A percentile compares a stretch with the other conserved stretches of the same genome.
phyloP scores from a whole-genome alignment of 2,888 invertebrate species.

The Drosophila atripex region DNA sequence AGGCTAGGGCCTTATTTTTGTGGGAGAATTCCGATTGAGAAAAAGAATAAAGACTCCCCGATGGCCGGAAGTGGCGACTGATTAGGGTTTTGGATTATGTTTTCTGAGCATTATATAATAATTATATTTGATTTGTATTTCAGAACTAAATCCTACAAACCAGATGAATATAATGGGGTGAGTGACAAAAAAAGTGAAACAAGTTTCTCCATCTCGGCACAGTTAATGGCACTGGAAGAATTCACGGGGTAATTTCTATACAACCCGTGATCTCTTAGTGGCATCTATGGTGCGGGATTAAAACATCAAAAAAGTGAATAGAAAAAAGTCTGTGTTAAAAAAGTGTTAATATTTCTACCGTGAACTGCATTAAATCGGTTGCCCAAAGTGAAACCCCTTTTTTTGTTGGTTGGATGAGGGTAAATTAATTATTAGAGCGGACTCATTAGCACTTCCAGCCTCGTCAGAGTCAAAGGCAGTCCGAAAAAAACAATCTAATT shows the following conservation, averaged over 20 bases:
- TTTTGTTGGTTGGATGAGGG: slow-evolving; percentile 17
- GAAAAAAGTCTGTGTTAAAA: slow-evolving; percentile 6
- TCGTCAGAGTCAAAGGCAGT: background rate
- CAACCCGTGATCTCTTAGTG: slow-evolving; percentile 85
- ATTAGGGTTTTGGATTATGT: slow-evolving; percentile 11
- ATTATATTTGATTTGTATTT: background rate
- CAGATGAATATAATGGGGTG: background rate
- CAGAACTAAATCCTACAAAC: background rate
- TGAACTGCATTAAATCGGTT: slow-evolving; percentile 66
- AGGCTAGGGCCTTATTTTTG: background rate
- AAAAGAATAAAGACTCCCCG: background rate
- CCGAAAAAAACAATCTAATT: slow-evolving; percentile 59
- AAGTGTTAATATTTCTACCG: slow-evolving; percentile 35
- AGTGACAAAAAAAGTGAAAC: slow-evolving; percentile 15
- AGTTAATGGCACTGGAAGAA: slow-evolving; percentile 88
- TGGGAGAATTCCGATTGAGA: slow-evolving; percentile 8
- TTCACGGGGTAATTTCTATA: slow-evolving; percentile 86
- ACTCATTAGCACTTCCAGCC: slow-evolving; percentile 40
- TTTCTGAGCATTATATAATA: background rate
- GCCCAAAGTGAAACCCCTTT: slow-evolving; percentile 5
- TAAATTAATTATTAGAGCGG: slow-evolving; percentile 53
- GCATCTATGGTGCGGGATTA: slow-evolving; percentile 84
- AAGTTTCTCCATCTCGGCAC: slow-evolving; percentile 73
- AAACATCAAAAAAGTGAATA: slow-evolving; percentile 12
- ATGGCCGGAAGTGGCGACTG: slow-evolving; percentile 25